Base-by-base conservation (phyloP, 2,113 vertebrate genomes). In the Cyprinodon variegatus region DNA sequence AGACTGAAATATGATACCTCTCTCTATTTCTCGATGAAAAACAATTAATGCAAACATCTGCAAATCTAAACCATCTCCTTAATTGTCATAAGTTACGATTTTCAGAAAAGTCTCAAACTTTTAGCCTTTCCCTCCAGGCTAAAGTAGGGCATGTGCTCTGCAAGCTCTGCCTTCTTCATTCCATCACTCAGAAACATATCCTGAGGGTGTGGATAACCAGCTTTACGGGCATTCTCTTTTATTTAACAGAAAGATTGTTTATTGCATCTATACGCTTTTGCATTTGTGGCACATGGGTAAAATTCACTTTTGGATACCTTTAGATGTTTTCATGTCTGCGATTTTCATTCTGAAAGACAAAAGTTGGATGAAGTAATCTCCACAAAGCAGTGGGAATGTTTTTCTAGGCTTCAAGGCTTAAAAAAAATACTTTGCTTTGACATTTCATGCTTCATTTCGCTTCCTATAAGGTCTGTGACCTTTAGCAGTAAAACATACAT, bases 341-440 rank as follows among this genome's bases (percentile, higher is more conserved):
- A 95, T 96, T 97, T 98, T 97, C 96, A 96, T 96, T 98, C 97
- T 98, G 97, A 96, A 98, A 98, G 94, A 98, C 94, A 99, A 98
- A 92, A 97, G 90, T 94, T 92, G 95, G 87, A 93, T 80, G 88
- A 90, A 90, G 82, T 93, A 94, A 95, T 93, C 91, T 89, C 91
- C 86, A 91, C 4, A 84, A 87, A 82, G 37, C 69, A 13, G 38
- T 39, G 61, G 88, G 81, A 85, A 86, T 85, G 68, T 73, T 70
- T 39, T 73, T 57, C n/a, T 37, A 74, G 7, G 72, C 78, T 83
- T 84, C 78, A 61, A 61, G 61, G 39, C 74, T 29, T 29, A 77
- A 73, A 72, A 53, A 82, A 20, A 29, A 61, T 12, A 8, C 36
- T 38, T n/a, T 46, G 68, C 57, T 17, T 65, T 60, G 60, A 22